Percentiles rank a stretch among this genome's conserved stretches.
These are phyloP conservation scores for Malacoraja senta DNA, from an alignment of 2,797 vertebrate genomes.

Conservation along the genomic window DNA sequence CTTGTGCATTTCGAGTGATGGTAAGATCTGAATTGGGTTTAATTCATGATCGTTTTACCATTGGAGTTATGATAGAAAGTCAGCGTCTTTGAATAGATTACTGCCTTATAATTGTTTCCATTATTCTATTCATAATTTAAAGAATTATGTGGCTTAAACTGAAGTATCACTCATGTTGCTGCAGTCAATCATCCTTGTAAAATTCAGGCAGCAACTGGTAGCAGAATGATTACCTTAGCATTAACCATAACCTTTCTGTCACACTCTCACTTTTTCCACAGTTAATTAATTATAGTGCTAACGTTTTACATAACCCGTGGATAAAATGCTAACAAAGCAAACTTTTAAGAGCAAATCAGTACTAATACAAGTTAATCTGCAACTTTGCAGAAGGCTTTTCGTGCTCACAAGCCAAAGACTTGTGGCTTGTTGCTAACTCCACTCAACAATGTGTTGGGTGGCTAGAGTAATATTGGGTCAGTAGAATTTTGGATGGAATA, in stretches of 20 bases:
- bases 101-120: not conserved
- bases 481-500: not conserved
- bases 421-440: not conserved
- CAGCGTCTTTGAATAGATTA: not conserved
- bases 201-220: not conserved
- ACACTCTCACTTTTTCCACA: not conserved
- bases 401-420: not conserved
- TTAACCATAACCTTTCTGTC: not conserved
- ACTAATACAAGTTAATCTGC: not conserved
- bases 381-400: not conserved
- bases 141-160: not conserved
- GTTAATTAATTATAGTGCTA: not conserved
- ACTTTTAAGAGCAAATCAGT: not conserved
- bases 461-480: not conserved
- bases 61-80: not conserved
- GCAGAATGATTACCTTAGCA: constrained; percentile 12
- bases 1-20: not conserved
- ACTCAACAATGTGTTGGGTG: not conserved
- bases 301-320: not conserved
- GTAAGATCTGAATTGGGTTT: not conserved
- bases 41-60: not conserved
- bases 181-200: not conserved
- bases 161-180: not conserved
- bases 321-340: constrained; percentile 10
- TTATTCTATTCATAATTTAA: constrained; percentile 7